Percentiles rank a stretch among this genome's conserved stretches.
Conservation (phyloP, 2,797 vertebrate species). For the Phalanger gymnotis region DNA sequence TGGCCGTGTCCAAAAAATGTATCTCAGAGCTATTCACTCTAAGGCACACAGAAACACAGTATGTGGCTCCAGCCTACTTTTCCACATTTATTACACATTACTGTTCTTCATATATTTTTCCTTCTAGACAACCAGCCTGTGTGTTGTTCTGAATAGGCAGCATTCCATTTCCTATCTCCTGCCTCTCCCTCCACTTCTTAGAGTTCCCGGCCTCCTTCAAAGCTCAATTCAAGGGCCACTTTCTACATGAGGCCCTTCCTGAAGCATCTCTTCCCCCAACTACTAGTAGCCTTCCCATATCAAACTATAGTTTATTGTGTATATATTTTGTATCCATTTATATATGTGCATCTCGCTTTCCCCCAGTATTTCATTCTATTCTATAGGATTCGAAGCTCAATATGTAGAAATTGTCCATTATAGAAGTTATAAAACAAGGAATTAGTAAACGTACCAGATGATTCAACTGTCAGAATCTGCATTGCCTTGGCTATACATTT, state of each 20-base stretch:
- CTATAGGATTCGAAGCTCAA: accelerated
- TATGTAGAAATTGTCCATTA: neutral
- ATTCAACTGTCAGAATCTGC: neutral
- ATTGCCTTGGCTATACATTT: neutral
- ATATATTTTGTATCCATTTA: neutral
- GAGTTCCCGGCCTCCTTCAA: neutral
- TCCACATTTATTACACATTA: neutral
- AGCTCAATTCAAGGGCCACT: neutral
- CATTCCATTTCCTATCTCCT: neutral
- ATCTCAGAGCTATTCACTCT: neutral
- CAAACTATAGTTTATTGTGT: neutral
- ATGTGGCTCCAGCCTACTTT: neutral
- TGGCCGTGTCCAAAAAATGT: neutral
- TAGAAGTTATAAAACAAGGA: neutral
- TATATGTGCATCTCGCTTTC: neutral
- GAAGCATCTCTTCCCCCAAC: neutral
- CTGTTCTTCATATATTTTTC: neutral
- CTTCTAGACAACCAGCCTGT: neutral
- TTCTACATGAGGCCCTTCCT: neutral
- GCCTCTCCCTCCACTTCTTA: neutral
- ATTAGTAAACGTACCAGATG: neutral
- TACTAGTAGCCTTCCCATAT: neutral
- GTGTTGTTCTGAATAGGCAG: neutral
- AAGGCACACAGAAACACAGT: neutral
- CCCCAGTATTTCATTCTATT: neutral